These are phyloP conservation scores for Trematomus loennbergii DNA, from an alignment of 2,113 vertebrate genomes.

Conservation along the genomic window DNA sequence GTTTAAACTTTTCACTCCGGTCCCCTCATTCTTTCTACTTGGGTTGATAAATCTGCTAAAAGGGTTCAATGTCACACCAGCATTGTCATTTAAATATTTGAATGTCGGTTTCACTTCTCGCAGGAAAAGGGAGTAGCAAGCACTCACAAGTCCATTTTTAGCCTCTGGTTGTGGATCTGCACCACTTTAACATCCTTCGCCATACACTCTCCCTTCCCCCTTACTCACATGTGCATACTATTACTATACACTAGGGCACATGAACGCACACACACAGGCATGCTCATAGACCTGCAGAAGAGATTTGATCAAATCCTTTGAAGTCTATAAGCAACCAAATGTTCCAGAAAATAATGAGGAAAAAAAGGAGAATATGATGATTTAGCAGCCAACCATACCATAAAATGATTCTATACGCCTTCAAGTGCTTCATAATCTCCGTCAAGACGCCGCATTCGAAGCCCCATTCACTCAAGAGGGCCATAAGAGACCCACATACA, in stretches of 20 bases:
- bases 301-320: conserved; percentile 33
- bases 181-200: conserved; percentile 37
- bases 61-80: conserved; percentile 68
- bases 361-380: conserved; percentile 15
- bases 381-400: conserved; percentile 9
- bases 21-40: conserved; percentile 58
- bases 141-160: conserved; percentile 73
- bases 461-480: conserved; percentile 16
- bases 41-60: conserved; percentile 69
- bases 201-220: conserved; percentile 1
- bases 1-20: conserved; percentile 62
- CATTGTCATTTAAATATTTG: conserved; percentile 79
- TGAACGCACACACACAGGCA: neutral
- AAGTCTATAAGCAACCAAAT: conserved; percentile 36
- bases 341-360: conserved; percentile 30
- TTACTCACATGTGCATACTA: conserved; percentile 23
- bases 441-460: conserved; percentile 12
- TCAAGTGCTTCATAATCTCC: conserved; percentile 26
- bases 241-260: neutral
- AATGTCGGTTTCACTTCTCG: conserved; percentile 67
- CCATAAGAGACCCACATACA: conserved; percentile 22
- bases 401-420: conserved; percentile 19
- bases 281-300: neutral
- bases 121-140: conserved; percentile 44
- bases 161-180: conserved; percentile 39